phyloP scores from a whole-genome alignment of 2,113 vertebrate species.

The Orthonyx spaldingii region DNA sequence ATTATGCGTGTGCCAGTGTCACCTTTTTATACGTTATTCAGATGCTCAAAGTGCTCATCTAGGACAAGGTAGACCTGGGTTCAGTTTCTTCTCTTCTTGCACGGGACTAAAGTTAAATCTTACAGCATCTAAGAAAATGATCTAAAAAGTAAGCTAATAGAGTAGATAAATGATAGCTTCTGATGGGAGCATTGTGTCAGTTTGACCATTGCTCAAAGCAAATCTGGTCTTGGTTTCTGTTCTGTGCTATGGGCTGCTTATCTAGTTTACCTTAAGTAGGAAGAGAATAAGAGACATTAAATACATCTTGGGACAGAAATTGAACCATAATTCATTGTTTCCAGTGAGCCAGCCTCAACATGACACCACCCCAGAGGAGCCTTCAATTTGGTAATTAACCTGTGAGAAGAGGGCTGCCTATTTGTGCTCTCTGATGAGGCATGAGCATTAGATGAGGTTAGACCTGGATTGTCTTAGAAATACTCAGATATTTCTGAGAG shows the following conservation, averaged over 20 bases:
- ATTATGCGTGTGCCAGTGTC: accelerated
- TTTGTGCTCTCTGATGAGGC: not conserved
- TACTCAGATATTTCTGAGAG: not conserved
- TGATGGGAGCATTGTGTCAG: not conserved
- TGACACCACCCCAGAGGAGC: not conserved
- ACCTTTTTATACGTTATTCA: not conserved
- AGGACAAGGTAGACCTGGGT: not conserved
- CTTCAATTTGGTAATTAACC: not conserved
- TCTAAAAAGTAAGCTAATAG: not conserved
- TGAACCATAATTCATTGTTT: not conserved
- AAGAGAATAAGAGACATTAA: not conserved
- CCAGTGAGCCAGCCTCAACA: not conserved
- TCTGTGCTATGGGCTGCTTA: not conserved
- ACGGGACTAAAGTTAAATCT: not conserved
- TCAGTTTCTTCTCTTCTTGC: not conserved
- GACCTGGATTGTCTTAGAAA: not conserved
- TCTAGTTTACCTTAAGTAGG: not conserved
- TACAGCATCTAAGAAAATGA: not conserved
- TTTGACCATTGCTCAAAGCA: not conserved
- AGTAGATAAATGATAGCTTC: not conserved
- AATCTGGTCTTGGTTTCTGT: not conserved
- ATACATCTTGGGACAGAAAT: not conserved
- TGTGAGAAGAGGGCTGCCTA: not conserved
- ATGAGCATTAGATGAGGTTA: accelerated
- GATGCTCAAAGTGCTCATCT: not conserved